Percentiles rank a stretch among this genome's conserved stretches.
These are phyloP conservation scores for Setipinna tenuifilis DNA, from an alignment of 2,797 vertebrate species.

Conservation along the genomic window DNA sequence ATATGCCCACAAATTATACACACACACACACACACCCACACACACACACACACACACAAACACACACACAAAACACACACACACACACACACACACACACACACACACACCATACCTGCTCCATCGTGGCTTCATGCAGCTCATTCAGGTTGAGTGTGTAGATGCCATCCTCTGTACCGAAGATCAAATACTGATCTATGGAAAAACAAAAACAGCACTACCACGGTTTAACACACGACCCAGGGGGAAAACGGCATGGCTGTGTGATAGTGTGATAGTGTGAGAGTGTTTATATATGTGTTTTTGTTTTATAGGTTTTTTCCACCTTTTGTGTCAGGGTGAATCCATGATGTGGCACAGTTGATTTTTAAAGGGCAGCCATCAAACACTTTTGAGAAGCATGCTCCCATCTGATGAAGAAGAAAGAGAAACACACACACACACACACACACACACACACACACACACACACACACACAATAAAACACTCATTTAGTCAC, in stretches of 20 bases:
- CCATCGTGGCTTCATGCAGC: slow-evolving; percentile 97
- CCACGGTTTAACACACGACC: not conserved
- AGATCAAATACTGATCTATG: slow-evolving; percentile 96
- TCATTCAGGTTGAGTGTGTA: slow-evolving; percentile 98
- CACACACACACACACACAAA: not conserved
- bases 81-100: too few species aligned
- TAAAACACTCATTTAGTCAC: not conserved
- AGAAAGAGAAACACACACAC: slow-evolving; percentile 45
- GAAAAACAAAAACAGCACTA: not conserved
- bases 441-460: not conserved
- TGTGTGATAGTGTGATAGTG: not conserved
- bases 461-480: too few species aligned
- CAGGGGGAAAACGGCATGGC: too few species aligned
- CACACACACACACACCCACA: not conserved
- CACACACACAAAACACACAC: too few species aligned
- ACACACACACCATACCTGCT: slow-evolving; percentile 81
- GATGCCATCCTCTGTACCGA: slow-evolving; percentile 97
- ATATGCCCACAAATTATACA: not conserved
- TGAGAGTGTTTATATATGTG: not conserved
- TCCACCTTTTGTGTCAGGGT: slow-evolving; percentile 99
- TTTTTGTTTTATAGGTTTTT: slow-evolving; percentile 2
- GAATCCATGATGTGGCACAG: slow-evolving; percentile 98
- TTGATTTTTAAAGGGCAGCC: slow-evolving; percentile 98
- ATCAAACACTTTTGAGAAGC: slow-evolving; percentile 99
- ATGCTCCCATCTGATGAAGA: slow-evolving; percentile 91